Conservation (phyloP, 2,113 vertebrate species). For the Patagioenas fasciata region DNA sequence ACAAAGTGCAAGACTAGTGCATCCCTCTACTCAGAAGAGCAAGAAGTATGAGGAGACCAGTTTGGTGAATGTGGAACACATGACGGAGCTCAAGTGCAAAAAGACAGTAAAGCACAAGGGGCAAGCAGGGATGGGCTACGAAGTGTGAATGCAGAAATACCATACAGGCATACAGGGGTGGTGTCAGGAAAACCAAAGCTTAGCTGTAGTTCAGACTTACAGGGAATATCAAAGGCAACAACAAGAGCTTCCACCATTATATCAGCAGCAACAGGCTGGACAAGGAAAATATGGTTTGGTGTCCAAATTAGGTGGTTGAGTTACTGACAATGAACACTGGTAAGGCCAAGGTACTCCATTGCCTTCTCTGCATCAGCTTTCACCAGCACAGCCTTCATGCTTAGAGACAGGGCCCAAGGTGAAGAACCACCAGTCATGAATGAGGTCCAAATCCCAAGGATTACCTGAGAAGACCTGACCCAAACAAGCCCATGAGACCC, state of each 20-base stretch:
- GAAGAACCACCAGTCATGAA: neutral
- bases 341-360: neutral
- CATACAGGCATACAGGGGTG: neutral
- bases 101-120: neutral
- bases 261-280: neutral
- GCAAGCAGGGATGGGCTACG: neutral
- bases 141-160: neutral
- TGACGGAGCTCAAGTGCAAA: neutral
- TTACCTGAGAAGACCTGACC: neutral
- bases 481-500: neutral
- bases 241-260: neutral
- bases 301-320: neutral
- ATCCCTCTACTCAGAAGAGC: neutral
- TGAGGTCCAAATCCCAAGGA: neutral
- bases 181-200: neutral
- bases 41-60: neutral
- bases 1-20: neutral
- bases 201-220: neutral
- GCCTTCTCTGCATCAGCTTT: neutral
- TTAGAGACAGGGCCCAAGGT: neutral
- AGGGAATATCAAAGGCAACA: neutral
- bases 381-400: neutral
- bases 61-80: neutral
- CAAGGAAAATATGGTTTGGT: fast-evolving
- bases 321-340: fast-evolving